These are phyloP conservation scores for Drepanosiphum platanoidis DNA, from an alignment of 2,888 invertebrate species.

Conservation along the genomic window DNA sequence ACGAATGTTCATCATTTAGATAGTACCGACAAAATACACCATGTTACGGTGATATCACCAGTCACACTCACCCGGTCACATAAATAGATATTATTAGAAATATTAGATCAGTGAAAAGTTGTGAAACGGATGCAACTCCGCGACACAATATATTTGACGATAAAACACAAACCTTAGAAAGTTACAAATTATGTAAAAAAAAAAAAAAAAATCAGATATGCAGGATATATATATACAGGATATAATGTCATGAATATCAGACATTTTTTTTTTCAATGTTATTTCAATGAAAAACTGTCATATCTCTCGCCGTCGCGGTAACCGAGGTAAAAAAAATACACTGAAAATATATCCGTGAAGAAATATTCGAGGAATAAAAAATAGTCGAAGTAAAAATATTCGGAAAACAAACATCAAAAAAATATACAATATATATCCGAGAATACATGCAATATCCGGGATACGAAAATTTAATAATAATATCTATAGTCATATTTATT, in stretches of 20 bases:
- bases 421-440: not conserved
- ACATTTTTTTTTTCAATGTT: not conserved
- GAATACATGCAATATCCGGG: no score
- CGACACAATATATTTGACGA: not conserved
- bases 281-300: not conserved
- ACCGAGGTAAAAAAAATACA: not conserved
- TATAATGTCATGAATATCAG: not conserved
- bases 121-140: not conserved
- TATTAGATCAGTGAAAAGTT: not conserved
- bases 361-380: not conserved
- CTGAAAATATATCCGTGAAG: not conserved
- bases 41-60: not conserved
- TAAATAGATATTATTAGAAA: not conserved
- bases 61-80: not conserved
- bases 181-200: not conserved
- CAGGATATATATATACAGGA: not conserved
- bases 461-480: not conserved
- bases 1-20: conserved; percentile 2
- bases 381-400: not conserved
- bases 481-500: no score
- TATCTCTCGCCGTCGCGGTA: not conserved
- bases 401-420: not conserved
- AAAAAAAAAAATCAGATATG: not conserved
- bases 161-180: not conserved
- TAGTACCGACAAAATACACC: not conserved